Evolutionary conservation across 2,113 vertebrate species (phyloP).

Genomic region (Carassius carassius): DNA sequence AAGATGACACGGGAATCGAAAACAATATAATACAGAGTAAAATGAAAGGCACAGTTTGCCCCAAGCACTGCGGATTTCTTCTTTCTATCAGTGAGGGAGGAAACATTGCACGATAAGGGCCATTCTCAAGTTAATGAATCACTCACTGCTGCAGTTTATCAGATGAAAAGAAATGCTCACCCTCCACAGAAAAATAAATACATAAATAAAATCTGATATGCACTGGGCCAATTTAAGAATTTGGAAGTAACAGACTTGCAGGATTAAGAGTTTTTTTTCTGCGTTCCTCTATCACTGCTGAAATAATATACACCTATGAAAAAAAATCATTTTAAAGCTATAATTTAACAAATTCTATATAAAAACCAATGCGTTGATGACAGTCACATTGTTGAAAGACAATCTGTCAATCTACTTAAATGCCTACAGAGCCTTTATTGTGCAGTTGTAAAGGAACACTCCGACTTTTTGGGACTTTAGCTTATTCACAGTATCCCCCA

Average conservation of each 20-base stretch:
- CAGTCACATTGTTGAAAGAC: background rate
- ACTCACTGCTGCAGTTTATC: background rate
- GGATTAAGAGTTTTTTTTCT: background rate
- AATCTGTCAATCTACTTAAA: background rate
- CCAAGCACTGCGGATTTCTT: background rate
- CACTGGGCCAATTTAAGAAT: background rate
- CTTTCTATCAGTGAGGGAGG: background rate
- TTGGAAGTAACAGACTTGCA: background rate
- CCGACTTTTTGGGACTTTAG: too few relatives aligned
- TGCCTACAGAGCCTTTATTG: background rate
- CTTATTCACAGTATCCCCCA: too few relatives aligned
- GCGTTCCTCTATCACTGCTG: background rate
- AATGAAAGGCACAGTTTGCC: background rate
- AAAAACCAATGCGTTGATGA: background rate
- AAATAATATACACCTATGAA: background rate
- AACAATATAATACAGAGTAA: background rate
- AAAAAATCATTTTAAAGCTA: background rate
- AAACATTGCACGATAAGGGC: slow-evolving; percentile 19
- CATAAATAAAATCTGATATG: too few relatives aligned
- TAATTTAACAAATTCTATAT: background rate
- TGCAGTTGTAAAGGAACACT: too few relatives aligned
- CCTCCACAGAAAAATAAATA: background rate
- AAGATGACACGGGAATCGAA: background rate
- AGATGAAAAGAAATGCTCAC: background rate
- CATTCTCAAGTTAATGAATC: slow-evolving; percentile 22